Conservation (phyloP, 2,113 vertebrate genomes). For the Chiloscyllium plagiosum region DNA sequence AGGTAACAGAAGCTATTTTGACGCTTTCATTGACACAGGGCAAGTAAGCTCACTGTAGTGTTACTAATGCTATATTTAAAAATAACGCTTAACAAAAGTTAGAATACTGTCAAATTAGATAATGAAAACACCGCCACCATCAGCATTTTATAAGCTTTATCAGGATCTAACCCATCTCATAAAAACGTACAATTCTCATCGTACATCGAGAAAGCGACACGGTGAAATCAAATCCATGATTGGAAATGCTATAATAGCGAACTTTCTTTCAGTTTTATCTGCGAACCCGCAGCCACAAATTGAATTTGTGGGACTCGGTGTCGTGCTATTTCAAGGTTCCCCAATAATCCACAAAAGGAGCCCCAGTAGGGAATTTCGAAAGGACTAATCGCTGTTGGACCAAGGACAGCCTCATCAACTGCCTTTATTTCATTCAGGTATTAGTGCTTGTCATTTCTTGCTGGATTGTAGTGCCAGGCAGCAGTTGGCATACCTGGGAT, state of each 20-base stretch:
- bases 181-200: not conserved
- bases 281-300: not conserved
- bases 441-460: not conserved
- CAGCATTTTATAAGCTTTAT: not conserved
- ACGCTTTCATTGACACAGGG: too few species aligned
- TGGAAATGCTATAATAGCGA: not conserved
- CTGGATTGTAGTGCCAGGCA: not conserved
- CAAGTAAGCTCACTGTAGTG: not conserved
- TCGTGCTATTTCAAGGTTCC: not conserved
- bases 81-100: not conserved
- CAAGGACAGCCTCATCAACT: too few species aligned
- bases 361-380: not conserved
- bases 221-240: not conserved
- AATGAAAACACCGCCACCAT: not conserved
- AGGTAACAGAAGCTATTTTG: not conserved
- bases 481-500: not conserved
- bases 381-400: not conserved
- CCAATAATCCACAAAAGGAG: not conserved
- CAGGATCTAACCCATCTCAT: not conserved
- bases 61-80: not conserved
- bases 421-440: not conserved
- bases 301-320: not conserved
- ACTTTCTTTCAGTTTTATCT: not conserved
- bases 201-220: not conserved
- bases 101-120: not conserved